Evolutionary conservation across 1,140 invertebrate genomes (phyloP).

Genomic region (Rhagoletis pomonella): DNA sequence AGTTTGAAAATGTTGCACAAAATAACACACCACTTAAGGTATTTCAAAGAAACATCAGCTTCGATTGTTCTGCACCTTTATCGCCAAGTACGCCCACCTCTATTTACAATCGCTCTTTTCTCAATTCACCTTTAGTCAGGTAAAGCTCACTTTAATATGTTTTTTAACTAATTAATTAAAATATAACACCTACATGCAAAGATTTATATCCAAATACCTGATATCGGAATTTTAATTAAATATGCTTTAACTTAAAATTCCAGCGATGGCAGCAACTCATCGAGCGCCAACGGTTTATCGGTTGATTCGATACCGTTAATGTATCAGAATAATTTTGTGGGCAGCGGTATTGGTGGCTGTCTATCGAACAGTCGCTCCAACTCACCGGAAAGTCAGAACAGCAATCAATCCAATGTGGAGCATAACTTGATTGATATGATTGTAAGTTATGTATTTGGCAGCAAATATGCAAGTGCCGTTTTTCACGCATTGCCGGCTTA

Average conservation of each 20-base stretch:
- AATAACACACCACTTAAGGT: conserved; percentile 73
- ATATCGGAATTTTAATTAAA: not conserved
- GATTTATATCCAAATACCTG: not conserved
- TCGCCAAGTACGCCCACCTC: conserved; percentile 77
- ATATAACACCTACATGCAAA: not conserved
- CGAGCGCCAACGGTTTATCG: conserved; percentile 68
- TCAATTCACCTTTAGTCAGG: conserved; percentile 74
- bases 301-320: conserved; percentile 69
- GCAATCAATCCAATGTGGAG: conserved; percentile 78
- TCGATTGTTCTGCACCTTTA: conserved; percentile 75
- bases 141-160: conserved; percentile 58
- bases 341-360: conserved; percentile 60
- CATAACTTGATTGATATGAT: conserved; percentile 80
- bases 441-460: conserved; percentile 73
- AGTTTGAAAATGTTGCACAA: conserved; percentile 75
- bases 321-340: conserved; percentile 64
- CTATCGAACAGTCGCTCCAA: conserved; percentile 76
- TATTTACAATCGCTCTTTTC: conserved; percentile 74
- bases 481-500: no score
- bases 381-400: conserved; percentile 78
- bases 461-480: no score
- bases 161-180: not conserved
- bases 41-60: conserved; percentile 75
- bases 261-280: conserved; percentile 72
- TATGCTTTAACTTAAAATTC: conserved; percentile 53